These are phyloP conservation scores for Paramuricea clavata DNA, from an alignment of 92 coral and sea anemone genomes.

Conservation along the genomic window DNA sequence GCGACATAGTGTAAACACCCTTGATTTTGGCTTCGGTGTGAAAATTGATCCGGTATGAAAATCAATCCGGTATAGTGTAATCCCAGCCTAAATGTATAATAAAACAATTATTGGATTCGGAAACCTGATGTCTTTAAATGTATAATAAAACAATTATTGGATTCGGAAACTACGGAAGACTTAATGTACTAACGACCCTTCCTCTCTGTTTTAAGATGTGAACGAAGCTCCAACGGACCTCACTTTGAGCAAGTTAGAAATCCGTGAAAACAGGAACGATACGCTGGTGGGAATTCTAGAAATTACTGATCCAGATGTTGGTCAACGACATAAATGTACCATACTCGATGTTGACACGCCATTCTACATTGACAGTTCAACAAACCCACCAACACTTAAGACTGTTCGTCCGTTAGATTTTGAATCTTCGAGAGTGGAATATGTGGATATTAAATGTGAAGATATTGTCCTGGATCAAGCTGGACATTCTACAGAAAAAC, in stretches of 20 bases:
- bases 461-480: slow-evolving; percentile 9
- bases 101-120: no score
- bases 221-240: slow-evolving; percentile 82
- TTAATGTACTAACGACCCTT: no score
- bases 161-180: no score
- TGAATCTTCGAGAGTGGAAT: slow-evolving; percentile 9
- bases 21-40: no score
- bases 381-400: neutral
- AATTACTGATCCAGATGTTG: slow-evolving; percentile 81
- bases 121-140: no score
- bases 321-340: slow-evolving; percentile 79
- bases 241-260: slow-evolving; percentile 43
- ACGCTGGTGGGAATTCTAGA: slow-evolving; percentile 71
- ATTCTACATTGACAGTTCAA: slow-evolving; percentile 16
- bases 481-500: neutral
- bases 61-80: no score
- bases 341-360: slow-evolving; percentile 46
- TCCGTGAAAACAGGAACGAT: slow-evolving; percentile 75
- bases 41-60: no score
- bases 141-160: no score
- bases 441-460: slow-evolving; percentile 16
- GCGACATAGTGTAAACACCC: no score
- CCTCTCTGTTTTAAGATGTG: no score
- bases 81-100: no score
- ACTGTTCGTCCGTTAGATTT: slow-evolving; percentile 18